Percentiles rank a stretch among this genome's conserved stretches.
These are phyloP conservation scores for Struthidea cinerea DNA, from an alignment of 2,113 vertebrate genomes.

Conservation along the genomic window DNA sequence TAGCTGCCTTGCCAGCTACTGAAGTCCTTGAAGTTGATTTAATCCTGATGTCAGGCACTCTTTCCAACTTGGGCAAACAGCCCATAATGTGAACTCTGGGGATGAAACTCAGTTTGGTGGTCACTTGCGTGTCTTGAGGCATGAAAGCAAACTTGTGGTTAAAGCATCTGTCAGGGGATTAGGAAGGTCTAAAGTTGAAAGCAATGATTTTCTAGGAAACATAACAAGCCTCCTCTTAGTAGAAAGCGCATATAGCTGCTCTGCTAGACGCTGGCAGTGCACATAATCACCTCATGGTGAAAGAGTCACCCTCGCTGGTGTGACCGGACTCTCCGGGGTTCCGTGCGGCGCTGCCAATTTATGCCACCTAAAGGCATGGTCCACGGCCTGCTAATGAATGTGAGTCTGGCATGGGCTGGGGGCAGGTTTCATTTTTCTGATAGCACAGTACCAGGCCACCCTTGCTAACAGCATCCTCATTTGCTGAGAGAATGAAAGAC, in stretches of 20 bases:
- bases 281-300: not conserved
- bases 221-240: not conserved
- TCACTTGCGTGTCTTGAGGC: slow-evolving; percentile 40
- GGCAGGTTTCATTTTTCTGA: not conserved
- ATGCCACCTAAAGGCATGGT: not conserved
- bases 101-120: slow-evolving; percentile 19
- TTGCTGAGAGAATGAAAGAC: not conserved
- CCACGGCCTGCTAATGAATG: not conserved
- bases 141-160: slow-evolving; percentile 65
- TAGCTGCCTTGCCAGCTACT: not conserved
- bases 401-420: not conserved
- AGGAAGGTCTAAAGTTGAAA: slow-evolving; percentile 71
- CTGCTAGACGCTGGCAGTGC: not conserved
- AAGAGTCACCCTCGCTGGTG: not conserved
- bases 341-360: not conserved
- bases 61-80: slow-evolving; percentile 38
- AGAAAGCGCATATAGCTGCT: slow-evolving; percentile 6
- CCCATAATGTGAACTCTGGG: slow-evolving; percentile 46
- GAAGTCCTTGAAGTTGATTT: slow-evolving; percentile 19
- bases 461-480: not conserved
- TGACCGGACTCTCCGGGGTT: not conserved
- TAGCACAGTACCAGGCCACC: too few species aligned
- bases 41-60: slow-evolving; percentile 31
- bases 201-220: slow-evolving; percentile 36
- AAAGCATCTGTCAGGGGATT: slow-evolving; percentile 60